Base-by-base conservation (phyloP, 2,888 invertebrate species). In the Aricia artaxerxes region DNA sequence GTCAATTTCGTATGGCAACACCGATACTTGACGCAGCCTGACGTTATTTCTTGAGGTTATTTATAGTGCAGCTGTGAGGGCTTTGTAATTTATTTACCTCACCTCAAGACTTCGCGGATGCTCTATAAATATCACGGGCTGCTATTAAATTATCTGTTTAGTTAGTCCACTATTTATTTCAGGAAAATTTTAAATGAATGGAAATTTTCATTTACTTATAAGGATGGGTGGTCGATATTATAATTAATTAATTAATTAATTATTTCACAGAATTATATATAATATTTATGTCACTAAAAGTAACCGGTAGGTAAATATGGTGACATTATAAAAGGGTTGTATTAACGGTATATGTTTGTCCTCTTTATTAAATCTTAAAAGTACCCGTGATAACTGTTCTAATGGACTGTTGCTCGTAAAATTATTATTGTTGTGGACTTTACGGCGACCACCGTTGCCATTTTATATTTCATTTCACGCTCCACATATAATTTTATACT, bases 401-500 rank as follows among this genome's bases (percentile, higher is more conserved):
- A 88, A 91, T 89, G 87, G 88, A 85, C 82, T 82, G 82, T 84
- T 81, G 79, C 81, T 85, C 87, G 87, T 92, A 90, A 92, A 91
- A 88, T 86, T 88, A 87, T 86, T 88, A 89, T 89, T 88, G 89
- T 86, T 86, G 85, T 84, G 84, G 84, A 86, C 87, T 90, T 92
- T 91, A 92, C 86, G 88, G 85, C 87, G 83, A 83, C 82, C 83
- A 83, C 86, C 85, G 87, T 87, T 87, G 84, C 87, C 88, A 88
- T 92, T 91, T 92, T 92, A 92, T 92, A 90, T 91, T 90, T 90
- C 88, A 92, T 91, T 89, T 88, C 87, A 86, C 89, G 92, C 86
- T 86, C 85, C 88, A 89, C 86, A 85, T 85, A 84, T 83, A 84
- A 88, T 86, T 89, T 90, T 92, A 92, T 75, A 49, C 13, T 44